Evolutionary conservation across 2,113 vertebrate species (phyloP), one percentile per base, ranked within the genome.

Genomic region (Oreochromis tanganicae): DNA sequence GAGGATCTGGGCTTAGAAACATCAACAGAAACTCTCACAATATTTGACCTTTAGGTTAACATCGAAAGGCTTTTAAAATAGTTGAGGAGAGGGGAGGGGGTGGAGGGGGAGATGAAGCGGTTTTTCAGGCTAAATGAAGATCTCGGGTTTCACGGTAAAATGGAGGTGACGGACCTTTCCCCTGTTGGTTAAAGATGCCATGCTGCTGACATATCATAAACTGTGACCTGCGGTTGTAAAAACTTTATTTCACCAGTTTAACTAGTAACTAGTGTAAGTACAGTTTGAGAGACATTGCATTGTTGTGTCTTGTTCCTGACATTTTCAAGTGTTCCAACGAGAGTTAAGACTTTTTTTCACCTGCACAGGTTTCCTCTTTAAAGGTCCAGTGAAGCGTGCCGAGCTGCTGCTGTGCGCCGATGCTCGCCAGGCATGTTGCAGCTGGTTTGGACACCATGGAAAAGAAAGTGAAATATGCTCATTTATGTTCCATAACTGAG

Each of bases 1-100:
- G 52, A 85, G 24, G 55, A 54, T 52, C 87, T 84, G 84, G n/a
- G 43, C 46, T 85, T 10, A 54, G 5, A 50, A 46, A 61, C 86
- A 73, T 88, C 56, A 81, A 50, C 41, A 78, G 55, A 86, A 71
- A 83, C 83, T 43, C 83, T 59, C 68, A 19, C 80, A 61, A 29
- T 55, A 63, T 90, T 75, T 88, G 89, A 87, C 87, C 78, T 52
- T 57, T 52, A 71, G 85, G 84, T 89, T 85, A 85, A 81, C 87
- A 80, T 10, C 2, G 17, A 19, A 54, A 87, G 63, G 82, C 87
- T 91, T 91, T 91, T 85, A 89, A 87, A 66, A 87, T 59, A 85
- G 55, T 36, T 87, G 32, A 71, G 82, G 11, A 32, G n/a, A 24
- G 41, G 7, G 21, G 27, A 9, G 61, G 12, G 2, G 16, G 19